A percentile compares a stretch with the other conserved stretches of the same genome.
phyloP scores from a whole-genome alignment of 2,888 invertebrate species.

The Platycheirus albimanus region DNA sequence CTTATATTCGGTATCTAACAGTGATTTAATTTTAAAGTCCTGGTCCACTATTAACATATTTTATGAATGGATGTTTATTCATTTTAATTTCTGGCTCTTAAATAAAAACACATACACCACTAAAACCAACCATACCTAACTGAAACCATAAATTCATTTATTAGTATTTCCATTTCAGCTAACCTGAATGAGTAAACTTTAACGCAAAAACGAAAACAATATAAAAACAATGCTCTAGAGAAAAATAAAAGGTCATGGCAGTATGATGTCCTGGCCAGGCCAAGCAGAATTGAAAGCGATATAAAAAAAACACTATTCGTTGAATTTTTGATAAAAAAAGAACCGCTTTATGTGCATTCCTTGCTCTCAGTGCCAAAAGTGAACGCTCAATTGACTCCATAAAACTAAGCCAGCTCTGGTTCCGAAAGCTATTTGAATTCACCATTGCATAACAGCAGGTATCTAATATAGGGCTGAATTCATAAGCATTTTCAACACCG shows the following conservation, averaged over 20 bases:
- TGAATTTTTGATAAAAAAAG: slow-evolving; percentile 43
- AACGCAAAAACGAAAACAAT: slow-evolving; percentile 21
- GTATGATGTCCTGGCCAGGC: background rate
- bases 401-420: slow-evolving; percentile 34
- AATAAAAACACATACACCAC: slow-evolving; percentile 53
- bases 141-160: slow-evolving; percentile 56
- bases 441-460: slow-evolving; percentile 7
- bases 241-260: background rate
- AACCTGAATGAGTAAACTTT: slow-evolving; percentile 30
- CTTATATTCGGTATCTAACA: no score
- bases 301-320: slow-evolving; percentile 36
- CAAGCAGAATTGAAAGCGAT: slow-evolving; percentile 5
- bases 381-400: slow-evolving; percentile 61
- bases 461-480: slow-evolving; percentile 33
- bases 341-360: slow-evolving; percentile 18
- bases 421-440: slow-evolving; percentile 4
- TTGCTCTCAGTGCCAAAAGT: slow-evolving; percentile 46
- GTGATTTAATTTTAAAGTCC: background rate
- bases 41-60: slow-evolving; percentile 15
- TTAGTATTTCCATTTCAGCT: slow-evolving; percentile 57
- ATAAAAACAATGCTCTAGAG: background rate
- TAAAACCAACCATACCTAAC: slow-evolving; percentile 43
- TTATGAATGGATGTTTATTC: slow-evolving; percentile 31
- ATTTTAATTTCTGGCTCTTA: slow-evolving; percentile 49
- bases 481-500: slow-evolving; percentile 21